Percentiles rank a stretch among this genome's conserved stretches.
phyloP scores from a whole-genome alignment of 2,113 vertebrate species.

The Odobenus rosmarus region DNA sequence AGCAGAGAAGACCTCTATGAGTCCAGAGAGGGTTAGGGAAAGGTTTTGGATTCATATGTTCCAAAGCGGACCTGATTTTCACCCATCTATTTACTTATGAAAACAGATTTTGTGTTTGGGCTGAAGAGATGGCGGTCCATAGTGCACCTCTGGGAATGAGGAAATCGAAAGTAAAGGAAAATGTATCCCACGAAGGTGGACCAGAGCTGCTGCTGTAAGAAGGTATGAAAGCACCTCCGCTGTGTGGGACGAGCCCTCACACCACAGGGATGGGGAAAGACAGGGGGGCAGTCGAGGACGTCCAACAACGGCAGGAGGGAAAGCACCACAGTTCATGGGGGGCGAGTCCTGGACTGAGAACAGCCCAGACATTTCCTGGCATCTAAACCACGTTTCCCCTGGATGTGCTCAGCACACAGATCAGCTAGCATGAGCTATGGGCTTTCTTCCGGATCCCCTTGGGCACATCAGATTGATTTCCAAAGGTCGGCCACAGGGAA shows the following conservation, averaged over 20 bases:
- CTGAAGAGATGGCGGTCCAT: background rate
- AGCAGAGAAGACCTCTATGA: background rate
- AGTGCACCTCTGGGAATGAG: background rate
- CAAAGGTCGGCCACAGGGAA: too few relatives aligned
- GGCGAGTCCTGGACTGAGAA: background rate
- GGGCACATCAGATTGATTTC: too few relatives aligned
- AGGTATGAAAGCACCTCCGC: background rate
- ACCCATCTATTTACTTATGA: background rate
- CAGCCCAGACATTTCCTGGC: too few relatives aligned
- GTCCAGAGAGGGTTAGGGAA: too few relatives aligned
- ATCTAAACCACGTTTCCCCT: too few relatives aligned
- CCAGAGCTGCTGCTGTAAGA: background rate
- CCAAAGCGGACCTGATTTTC: background rate
- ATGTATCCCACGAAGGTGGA: background rate
- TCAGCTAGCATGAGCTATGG: background rate
- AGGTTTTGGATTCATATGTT: background rate
- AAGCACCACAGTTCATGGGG: background rate
- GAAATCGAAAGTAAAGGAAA: background rate
- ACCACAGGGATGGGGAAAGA: background rate
- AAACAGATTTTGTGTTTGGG: background rate
- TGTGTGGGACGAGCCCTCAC: background rate
- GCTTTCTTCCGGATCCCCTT: background rate
- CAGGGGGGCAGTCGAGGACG: background rate
- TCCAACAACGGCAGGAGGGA: background rate
- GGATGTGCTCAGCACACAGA: background rate